Evolutionary conservation across 1,140 invertebrate species (phyloP).

Genomic region (Frieseomelitta varia): DNA sequence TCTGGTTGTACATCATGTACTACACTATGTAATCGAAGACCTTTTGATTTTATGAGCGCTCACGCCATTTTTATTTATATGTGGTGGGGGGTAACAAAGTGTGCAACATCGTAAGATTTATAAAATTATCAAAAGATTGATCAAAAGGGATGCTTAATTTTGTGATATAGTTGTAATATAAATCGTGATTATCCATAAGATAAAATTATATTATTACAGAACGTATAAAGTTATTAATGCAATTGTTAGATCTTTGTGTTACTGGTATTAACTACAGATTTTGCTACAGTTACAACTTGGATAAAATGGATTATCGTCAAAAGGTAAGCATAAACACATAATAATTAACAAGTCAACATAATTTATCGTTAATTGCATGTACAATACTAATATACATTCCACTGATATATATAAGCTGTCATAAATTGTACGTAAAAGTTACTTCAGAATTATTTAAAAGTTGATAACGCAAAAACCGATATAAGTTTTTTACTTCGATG

Average conservation of each 20-base stretch:
- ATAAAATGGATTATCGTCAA: constrained; percentile 75
- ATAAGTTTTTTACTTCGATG: not conserved
- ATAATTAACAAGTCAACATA: not conserved
- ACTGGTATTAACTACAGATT: constrained; percentile 53
- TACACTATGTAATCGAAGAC: not conserved
- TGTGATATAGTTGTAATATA: constrained; percentile 34
- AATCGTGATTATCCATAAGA: not conserved
- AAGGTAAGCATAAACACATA: constrained; percentile 57
- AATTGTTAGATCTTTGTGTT: constrained; percentile 59
- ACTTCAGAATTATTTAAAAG: constrained; percentile 2
- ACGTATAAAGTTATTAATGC: constrained; percentile 56
- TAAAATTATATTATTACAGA: constrained; percentile 6
- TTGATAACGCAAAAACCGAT: not conserved
- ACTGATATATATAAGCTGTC: not conserved
- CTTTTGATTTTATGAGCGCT: constrained; percentile 35
- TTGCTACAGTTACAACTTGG: constrained; percentile 58
- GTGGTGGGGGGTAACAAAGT: constrained; percentile 42
- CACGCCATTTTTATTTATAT: constrained; percentile 68
- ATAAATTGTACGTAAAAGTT: not conserved
- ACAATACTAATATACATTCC: not conserved
- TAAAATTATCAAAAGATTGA: constrained; percentile 19
- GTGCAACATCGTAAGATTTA: constrained; percentile 45
- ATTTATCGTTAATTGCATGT: not conserved
- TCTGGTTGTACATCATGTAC: not conserved
- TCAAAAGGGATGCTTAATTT: constrained; percentile 20